A percentile compares a stretch with the other conserved stretches of the same genome.
Conservation (phyloP, 1,140 invertebrate genomes). For the Drosophila pallidifrons region DNA sequence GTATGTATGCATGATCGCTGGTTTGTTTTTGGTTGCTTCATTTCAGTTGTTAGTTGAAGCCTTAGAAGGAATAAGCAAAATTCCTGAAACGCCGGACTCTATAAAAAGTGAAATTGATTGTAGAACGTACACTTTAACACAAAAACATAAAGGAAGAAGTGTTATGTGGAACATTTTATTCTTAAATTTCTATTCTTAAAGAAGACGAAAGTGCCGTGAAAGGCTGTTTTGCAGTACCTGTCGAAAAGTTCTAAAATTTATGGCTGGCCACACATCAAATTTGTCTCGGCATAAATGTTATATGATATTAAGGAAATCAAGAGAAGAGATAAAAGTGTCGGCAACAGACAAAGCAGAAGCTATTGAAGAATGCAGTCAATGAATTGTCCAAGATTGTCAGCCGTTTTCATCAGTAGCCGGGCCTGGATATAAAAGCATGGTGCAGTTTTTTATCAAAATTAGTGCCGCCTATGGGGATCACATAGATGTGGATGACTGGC, state of each 20-base stretch:
- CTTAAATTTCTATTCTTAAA: conserved; percentile 22
- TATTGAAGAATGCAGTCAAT: conserved; percentile 36
- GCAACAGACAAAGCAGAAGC: too few relatives aligned
- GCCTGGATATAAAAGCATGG: too few relatives aligned
- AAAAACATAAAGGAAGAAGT: too few relatives aligned
- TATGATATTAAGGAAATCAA: not conserved
- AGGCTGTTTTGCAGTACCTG: conserved; percentile 35
- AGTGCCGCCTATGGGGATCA: too few relatives aligned
- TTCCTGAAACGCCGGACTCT: too few relatives aligned
- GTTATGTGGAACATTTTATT: too few relatives aligned
- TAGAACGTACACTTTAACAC: too few relatives aligned
- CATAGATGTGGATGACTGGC: too few relatives aligned
- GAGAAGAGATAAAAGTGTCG: conserved; percentile 13
- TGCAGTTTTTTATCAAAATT: too few relatives aligned
- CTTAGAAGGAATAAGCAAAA: conserved; percentile 1
- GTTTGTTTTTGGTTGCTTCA: conserved; percentile 20
- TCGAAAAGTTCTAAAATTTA: conserved; percentile 40
- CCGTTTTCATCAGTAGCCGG: conserved; percentile 36
- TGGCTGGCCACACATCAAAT: conserved; percentile 34
- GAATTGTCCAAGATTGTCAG: conserved; percentile 44
- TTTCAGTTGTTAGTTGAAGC: conserved; percentile 33
- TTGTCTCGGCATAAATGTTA: conserved; percentile 5
- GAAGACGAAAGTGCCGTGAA: conserved; percentile 39
- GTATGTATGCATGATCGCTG: not conserved
- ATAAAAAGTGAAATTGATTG: too few relatives aligned